Evolutionary conservation across 2,113 vertebrate genomes (phyloP), one percentile per base, ranked within the genome.

Genomic region (Eptesicus fuscus): DNA sequence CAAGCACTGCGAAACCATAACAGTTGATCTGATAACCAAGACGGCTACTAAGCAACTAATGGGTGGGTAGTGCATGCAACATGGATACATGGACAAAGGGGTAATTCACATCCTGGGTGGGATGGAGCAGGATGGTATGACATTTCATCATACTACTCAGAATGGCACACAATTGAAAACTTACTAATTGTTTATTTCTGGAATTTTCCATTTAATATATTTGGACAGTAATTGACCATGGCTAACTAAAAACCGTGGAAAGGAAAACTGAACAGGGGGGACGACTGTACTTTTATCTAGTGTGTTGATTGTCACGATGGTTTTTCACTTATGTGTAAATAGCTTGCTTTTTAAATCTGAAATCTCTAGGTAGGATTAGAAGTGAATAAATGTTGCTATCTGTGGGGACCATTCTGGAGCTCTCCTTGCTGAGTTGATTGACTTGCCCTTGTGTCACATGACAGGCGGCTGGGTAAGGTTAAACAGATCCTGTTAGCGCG

Each of bases 291-390:
- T 56, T 71, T 35, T 77, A 91, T 70, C 23, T 88, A 71, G 63
- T 65, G 61, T 77, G 47, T 65, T 91, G 67, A 37, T 47, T 56
- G 20, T 90, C 14, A 49, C 47, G 6, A 49, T 63, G 40, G n/a
- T 73, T 88, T 88, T 84, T 73, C 82, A 28, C 32, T 87, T 88
- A 32, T 9, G 11, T 71, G 56, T 88, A 84, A 86, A 65, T 91
- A 79, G 28, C 37, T 91, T 95, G 56, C 42, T 78, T 76, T 93
- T 95, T 84, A 90, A 79, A 67, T 82, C 42, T 67, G 71, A 92
- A 87, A 77, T 92, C 80, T 93, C 20, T 71, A 51, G 18, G 56
- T 53, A 83, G 65, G 37, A 44, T 89, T 83, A 80, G 59, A 76
- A 93, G 69, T 65, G 53, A 88, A 11, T 65, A 30, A 78, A 42